Evolutionary conservation across 2,888 invertebrate genomes (phyloP).

Genomic region (Eupithecia abbreviata): DNA sequence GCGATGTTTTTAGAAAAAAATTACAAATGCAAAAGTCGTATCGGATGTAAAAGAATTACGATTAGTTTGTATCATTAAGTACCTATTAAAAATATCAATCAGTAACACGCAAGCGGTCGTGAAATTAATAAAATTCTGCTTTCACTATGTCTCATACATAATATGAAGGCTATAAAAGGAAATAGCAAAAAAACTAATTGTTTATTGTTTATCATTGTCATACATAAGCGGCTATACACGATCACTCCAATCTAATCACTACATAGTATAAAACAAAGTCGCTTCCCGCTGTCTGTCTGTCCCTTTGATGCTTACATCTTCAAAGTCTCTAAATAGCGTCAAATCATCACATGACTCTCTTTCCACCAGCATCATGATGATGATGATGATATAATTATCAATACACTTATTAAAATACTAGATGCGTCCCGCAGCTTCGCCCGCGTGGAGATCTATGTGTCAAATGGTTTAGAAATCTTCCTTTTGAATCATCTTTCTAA

Average conservation of each 20-base stretch:
- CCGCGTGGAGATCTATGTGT: no score
- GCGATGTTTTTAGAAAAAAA: background rate
- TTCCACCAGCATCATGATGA: no score
- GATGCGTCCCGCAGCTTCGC: no score
- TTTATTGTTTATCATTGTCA: background rate
- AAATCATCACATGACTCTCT: no score
- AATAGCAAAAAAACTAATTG: background rate
- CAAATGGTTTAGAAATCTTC: no score
- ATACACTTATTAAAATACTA: no score
- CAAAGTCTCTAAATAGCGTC: no score
- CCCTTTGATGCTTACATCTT: no score
- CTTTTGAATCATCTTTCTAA: no score
- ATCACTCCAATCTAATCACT: background rate
- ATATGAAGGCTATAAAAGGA: conserved; percentile 4
- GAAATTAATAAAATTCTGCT: background rate
- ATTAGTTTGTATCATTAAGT: background rate
- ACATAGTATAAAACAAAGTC: no score
- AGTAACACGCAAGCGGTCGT: background rate
- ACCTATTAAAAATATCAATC: background rate
- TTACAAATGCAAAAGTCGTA: background rate
- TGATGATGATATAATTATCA: no score
- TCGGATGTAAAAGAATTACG: background rate
- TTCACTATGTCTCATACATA: background rate
- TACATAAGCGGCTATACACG: background rate
- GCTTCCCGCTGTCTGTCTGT: no score